A percentile compares a stretch with the other conserved stretches of the same genome.
Conservation (phyloP, 1,140 invertebrate genomes). For the Agrilus planipennis region DNA sequence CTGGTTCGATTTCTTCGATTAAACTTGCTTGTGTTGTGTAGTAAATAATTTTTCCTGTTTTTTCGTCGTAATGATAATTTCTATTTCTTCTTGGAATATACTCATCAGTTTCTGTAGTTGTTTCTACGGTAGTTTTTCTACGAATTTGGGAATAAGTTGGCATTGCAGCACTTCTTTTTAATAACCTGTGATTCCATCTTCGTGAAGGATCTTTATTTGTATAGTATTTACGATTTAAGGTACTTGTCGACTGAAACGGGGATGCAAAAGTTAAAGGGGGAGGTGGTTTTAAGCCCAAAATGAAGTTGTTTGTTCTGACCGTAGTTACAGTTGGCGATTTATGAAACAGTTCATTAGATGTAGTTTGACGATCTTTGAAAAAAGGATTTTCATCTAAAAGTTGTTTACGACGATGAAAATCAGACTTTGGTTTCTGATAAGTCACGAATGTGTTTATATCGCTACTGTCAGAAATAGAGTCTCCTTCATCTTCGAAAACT, state of each 20-base stretch:
- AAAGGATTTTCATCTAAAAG: too few species aligned
- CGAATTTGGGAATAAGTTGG: slow-evolving; percentile 12
- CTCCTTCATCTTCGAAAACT: slow-evolving; percentile 4
- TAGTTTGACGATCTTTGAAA: too few species aligned
- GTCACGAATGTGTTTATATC: too few species aligned
- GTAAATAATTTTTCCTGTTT: slow-evolving; percentile 28
- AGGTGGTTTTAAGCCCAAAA: background rate
- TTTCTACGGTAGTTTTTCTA: slow-evolving; percentile 5
- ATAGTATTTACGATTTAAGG: background rate
- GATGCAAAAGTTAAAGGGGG: slow-evolving; percentile 16
- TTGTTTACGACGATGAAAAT: too few species aligned
- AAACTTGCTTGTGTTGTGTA: slow-evolving; percentile 11
- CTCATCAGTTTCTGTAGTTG: slow-evolving; percentile 22
- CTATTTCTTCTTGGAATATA: slow-evolving; percentile 28
- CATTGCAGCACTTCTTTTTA: slow-evolving; percentile 7
- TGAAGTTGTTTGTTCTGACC: background rate
- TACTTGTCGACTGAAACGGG: slow-evolving; percentile 13
- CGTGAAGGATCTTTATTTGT: background rate
- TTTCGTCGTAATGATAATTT: slow-evolving; percentile 30
- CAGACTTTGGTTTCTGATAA: too few species aligned
- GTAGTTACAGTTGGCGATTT: background rate
- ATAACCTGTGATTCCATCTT: background rate
- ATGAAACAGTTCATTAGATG: background rate
- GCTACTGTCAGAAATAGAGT: slow-evolving; percentile 5
- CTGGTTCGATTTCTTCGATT: slow-evolving; percentile 17